Base-by-base conservation (phyloP, 2,113 vertebrate genomes). In the Protomyctophum bolini region DNA sequence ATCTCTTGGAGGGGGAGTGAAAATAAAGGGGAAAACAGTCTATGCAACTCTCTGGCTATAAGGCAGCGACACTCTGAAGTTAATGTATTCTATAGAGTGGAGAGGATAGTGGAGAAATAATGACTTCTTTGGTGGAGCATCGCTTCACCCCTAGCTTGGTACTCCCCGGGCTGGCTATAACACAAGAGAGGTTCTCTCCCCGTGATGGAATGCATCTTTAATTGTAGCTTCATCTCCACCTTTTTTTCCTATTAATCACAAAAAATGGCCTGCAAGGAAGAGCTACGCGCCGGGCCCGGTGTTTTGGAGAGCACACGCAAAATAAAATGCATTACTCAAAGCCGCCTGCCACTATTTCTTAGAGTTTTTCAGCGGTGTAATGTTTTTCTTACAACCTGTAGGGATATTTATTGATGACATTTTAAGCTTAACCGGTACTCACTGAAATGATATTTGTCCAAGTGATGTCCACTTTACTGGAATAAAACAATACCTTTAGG, bases 61-160 rank as follows among this genome's bases (percentile, higher is more conserved):
- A 94, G 94, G 93, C 87, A 87, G 90, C 71, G 73, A 77, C 62
- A 58, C 63, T 90, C 47, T 84, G 80, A 87, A 91, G 77, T 85
- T 93, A 90, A 92, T 92, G 56, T 83, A 83, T 89, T 92, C 86
- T 85, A 68, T 85, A 84, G 84, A 89, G 81, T 74, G 55, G 80
- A 82, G 77, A 82, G 73, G 81, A 71, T 83, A 70, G 66, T 70
- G 83, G 66, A 82, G 87, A 88, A 80, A 86, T 91, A 93, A 91
- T 89, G 84, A 89, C 80, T 82, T 82, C 21, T 72, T 81, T 83
- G 71, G 89, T 75, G 89, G 86, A 87, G 73, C 54, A 66, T 72
- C 51, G 81, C 86, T 90, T 41, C 55, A 89, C 93, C 68, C 21
- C 21, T 21, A 21, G 21, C 21, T 82, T 45, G 64, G 79, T 76